These are phyloP conservation scores for Choreutis nemorana DNA, from an alignment of 2,888 invertebrate species.

Conservation along the genomic window DNA sequence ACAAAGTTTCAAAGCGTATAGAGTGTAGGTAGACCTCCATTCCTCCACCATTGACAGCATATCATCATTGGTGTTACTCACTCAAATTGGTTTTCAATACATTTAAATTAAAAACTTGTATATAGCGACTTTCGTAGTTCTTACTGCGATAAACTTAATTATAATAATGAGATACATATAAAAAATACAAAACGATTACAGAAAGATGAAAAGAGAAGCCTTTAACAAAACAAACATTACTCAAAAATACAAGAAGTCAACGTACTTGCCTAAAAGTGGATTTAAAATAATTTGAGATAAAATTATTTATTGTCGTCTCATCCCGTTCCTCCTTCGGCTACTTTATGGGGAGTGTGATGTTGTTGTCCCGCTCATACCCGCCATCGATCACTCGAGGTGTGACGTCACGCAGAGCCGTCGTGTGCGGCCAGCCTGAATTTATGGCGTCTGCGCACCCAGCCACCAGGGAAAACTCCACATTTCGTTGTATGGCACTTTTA, in stretches of 20 bases:
- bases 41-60: too few relatives aligned
- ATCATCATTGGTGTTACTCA: too few relatives aligned
- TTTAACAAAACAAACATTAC: conserved; percentile 39
- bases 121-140: too few relatives aligned
- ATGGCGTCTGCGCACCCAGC: conserved; percentile 57
- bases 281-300: conserved; percentile 58
- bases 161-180: too few relatives aligned
- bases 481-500: conserved; percentile 21
- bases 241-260: conserved; percentile 61
- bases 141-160: too few relatives aligned
- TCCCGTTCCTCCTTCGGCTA: conserved; percentile 30
- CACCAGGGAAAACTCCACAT: conserved; percentile 37
- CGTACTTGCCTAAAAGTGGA: conserved; percentile 53
- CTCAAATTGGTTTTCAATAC: too few relatives aligned
- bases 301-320: conserved; percentile 44
- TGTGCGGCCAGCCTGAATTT: conserved; percentile 62
- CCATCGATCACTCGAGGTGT: conserved; percentile 63
- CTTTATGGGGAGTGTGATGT: conserved; percentile 20
- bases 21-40: too few relatives aligned
- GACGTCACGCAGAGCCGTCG: conserved; percentile 65
- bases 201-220: too few relatives aligned
- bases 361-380: conserved; percentile 38
- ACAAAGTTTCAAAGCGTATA: too few relatives aligned
- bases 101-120: too few relatives aligned
- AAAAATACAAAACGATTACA: too few relatives aligned